phyloP scores from a whole-genome alignment of 2,113 vertebrate species.

The Zootoca vivipara region DNA sequence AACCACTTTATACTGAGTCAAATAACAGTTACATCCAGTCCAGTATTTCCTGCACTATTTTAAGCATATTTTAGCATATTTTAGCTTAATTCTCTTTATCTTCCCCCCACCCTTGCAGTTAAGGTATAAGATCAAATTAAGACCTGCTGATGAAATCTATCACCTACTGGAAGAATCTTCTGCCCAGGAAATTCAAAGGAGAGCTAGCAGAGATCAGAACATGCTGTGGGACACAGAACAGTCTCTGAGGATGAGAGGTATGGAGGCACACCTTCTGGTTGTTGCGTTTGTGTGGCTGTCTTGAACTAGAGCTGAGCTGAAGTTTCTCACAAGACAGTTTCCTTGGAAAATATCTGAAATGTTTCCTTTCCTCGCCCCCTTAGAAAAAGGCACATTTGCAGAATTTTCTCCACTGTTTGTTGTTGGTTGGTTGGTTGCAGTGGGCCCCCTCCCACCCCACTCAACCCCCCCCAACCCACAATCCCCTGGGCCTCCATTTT shows the following conservation, averaged over 20 bases:
- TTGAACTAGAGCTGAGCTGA: background rate
- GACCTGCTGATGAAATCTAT: slow-evolving; percentile 38
- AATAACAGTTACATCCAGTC: background rate
- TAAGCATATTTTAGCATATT: background rate
- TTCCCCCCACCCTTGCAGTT: slow-evolving; percentile 29
- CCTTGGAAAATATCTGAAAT: background rate
- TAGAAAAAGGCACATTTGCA: background rate
- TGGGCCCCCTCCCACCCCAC: too few relatives aligned
- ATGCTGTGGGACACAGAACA: background rate
- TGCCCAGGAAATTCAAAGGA: slow-evolving; percentile 59
- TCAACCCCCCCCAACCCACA: background rate
- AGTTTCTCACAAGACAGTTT: background rate
- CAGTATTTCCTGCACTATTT: background rate
- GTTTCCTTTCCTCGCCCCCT: background rate
- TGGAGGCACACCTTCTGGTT: background rate
- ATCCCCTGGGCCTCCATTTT: background rate
- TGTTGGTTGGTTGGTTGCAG: too few relatives aligned
- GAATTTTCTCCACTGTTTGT: too few relatives aligned
- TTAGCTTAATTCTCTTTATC: background rate
- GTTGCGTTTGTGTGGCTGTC: background rate
- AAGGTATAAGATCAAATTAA: slow-evolving; percentile 35
- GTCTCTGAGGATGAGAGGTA: slow-evolving; percentile 65
- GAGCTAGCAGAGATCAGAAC: slow-evolving; percentile 34
- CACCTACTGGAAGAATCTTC: slow-evolving; percentile 43
- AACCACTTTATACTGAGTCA: too few relatives aligned